Evolutionary conservation across 2,888 invertebrate genomes (phyloP), one percentile per base, ranked within the genome.

Genomic region (Clistopyga incitator): DNA sequence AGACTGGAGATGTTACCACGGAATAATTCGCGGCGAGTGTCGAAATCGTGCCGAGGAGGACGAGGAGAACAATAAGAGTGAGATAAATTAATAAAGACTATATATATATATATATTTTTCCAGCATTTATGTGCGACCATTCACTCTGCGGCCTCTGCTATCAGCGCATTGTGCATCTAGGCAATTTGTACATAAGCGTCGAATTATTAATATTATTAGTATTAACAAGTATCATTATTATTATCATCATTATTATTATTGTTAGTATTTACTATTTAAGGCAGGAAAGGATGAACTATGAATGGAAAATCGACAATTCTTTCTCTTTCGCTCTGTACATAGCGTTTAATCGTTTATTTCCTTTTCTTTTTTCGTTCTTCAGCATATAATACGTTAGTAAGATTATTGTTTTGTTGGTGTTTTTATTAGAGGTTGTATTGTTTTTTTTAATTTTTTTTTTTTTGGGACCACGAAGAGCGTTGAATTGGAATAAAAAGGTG

Each of bases 51-150:
- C 65, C 65, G 76, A 38, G 76, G 52, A 29, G 38, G 59, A 82
- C 78, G 68, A 61, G 75, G 77, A 72, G 65, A 84, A 82, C 79
- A 83, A 56, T 59, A 47, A 72, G 79, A 84, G 85, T 85, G 81
- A 88, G 52, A 86, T 67, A 87, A 88, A 86, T 38, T 20, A 90
- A 90, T 89, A 88, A 90, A 86, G 78, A 84, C 84, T 29, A 29
- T 29, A 29, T n/a, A n/a, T n/a, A n/a, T 82, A 84, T 86, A 88
- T 90, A 89, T 90, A 90, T 91, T 91, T 91, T 91, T 90, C 88
- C 89, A 91, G 88, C 88, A 90, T 89, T 88, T 84, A 84, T 85
- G 83, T 82, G 67, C 70, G 65, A 71, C 61, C 72, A 74, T 61
- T 82, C 64, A 68, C 18, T 80, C 78, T 81, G 85, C 70, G 64